These are phyloP conservation scores for Drosophila fulvimacula DNA, from an alignment of 2,888 invertebrate genomes.

Conservation along the genomic window DNA sequence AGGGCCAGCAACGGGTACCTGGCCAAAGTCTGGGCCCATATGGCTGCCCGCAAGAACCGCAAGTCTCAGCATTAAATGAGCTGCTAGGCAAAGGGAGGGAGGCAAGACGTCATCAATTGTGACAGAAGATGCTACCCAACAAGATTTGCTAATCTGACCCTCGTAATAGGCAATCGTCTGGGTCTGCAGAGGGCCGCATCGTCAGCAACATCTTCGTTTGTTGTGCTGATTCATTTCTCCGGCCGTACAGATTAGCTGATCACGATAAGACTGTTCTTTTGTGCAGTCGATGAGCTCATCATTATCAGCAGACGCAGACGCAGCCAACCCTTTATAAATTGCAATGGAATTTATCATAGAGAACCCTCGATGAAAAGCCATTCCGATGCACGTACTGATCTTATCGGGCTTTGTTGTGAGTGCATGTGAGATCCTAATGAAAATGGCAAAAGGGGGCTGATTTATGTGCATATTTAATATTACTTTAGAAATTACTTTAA, in stretches of 20 bases:
- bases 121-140: conserved; percentile 41
- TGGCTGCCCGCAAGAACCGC: conserved; percentile 55
- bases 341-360: conserved; percentile 61
- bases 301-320: conserved; percentile 18
- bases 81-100: conserved; percentile 10
- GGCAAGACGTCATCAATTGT: conserved; percentile 49
- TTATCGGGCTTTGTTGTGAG: conserved; percentile 66
- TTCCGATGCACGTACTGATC: conserved; percentile 55
- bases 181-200: conserved; percentile 18
- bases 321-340: conserved; percentile 63
- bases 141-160: conserved; percentile 54
- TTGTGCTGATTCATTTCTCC: conserved; percentile 70
- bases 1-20: conserved; percentile 24
- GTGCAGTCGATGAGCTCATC: conserved; percentile 71
- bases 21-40: conserved; percentile 40
- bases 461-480: conserved; percentile 34
- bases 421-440: conserved; percentile 49
- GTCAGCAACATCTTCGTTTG: conserved; percentile 8
- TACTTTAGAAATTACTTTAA: background rate
- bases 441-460: conserved; percentile 49
- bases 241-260: conserved; percentile 62
- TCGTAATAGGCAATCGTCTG: conserved; percentile 41
- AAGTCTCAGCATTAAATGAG: conserved; percentile 37
- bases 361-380: conserved; percentile 65
- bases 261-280: conserved; percentile 72